Percentiles rank a stretch among this genome's conserved stretches.
Evolutionary conservation across 1,140 invertebrate genomes (phyloP).

Genomic region (Polypedilum pembai): DNA sequence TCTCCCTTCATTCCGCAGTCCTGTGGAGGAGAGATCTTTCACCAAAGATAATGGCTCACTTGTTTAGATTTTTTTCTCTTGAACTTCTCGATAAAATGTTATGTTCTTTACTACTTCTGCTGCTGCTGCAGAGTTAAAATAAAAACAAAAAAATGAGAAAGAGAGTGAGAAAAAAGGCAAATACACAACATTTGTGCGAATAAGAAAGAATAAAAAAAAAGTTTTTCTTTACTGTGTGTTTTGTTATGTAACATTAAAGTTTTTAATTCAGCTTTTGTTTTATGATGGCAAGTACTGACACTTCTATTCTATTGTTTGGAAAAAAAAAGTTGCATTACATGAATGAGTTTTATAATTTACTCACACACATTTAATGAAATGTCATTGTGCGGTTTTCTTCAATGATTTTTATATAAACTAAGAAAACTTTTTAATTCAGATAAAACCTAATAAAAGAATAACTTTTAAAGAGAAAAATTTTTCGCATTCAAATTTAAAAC

Average conservation of each 20-base stretch:
- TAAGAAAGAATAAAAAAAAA: background rate
- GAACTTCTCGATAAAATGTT: slow-evolving; percentile 2
- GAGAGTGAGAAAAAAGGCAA: no score
- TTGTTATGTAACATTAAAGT: slow-evolving; percentile 7
- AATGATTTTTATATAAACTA: no score
- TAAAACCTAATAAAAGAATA: no score
- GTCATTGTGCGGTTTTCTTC: no score
- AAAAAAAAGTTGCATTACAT: background rate
- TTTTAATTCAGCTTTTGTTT: slow-evolving; percentile 16
- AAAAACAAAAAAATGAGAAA: background rate
- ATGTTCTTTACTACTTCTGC: slow-evolving; percentile 4
- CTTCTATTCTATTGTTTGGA: background rate
- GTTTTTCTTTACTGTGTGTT: background rate
- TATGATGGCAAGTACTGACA: background rate
- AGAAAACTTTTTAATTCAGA: no score
- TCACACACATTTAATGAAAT: no score
- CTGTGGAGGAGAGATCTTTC: background rate
- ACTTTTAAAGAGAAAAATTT: no score
- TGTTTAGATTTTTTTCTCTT: slow-evolving; percentile 2
- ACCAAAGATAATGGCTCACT: slow-evolving; percentile 8
- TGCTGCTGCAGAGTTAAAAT: background rate
- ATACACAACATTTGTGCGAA: slow-evolving; percentile 8
- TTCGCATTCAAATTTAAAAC: no score
- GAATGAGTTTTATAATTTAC: background rate
- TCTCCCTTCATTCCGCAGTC: background rate